phyloP scores from a whole-genome alignment of 2,888 invertebrate species.

The Merodon equestris region DNA sequence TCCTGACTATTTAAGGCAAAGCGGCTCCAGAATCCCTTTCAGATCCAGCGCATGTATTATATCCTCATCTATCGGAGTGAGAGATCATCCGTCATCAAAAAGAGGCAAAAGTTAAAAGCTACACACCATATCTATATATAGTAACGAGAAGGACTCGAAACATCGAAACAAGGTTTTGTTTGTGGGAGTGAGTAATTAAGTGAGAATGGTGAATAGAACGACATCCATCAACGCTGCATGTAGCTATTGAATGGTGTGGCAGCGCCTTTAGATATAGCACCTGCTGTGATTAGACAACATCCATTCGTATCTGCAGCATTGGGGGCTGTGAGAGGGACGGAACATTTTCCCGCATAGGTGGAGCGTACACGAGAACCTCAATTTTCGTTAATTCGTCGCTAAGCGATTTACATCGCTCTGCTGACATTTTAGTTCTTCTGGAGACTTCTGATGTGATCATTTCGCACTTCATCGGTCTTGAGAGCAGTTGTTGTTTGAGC shows the following conservation, averaged over 20 bases:
- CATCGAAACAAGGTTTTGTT: conserved; percentile 16
- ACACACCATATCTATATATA: no score
- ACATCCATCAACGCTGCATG: conserved; percentile 11
- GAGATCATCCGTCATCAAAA: conserved; percentile 57
- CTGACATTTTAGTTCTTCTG: no score
- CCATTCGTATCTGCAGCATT: no score
- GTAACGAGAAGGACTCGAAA: conserved; percentile 54
- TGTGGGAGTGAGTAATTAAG: not conserved
- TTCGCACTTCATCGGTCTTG: no score
- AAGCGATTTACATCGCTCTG: no score
- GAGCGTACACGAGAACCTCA: no score
- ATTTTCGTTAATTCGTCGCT: no score
- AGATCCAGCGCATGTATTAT: not conserved
- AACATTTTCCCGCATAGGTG: no score
- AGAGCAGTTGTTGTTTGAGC: no score
- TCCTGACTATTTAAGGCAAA: not conserved
- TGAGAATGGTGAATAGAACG: conserved; percentile 19
- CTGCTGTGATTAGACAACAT: no score
- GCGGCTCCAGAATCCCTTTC: not conserved
- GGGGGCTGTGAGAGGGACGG: no score
- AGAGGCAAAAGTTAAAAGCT: conserved; percentile 54
- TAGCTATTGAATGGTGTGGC: conserved; percentile 1
- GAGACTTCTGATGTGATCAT: not conserved
- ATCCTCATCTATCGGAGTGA: conserved; percentile 53
- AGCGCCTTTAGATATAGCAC: no score